Evolutionary conservation across 2,113 vertebrate genomes (phyloP).

Genomic region (Proterorhinus semilunaris): DNA sequence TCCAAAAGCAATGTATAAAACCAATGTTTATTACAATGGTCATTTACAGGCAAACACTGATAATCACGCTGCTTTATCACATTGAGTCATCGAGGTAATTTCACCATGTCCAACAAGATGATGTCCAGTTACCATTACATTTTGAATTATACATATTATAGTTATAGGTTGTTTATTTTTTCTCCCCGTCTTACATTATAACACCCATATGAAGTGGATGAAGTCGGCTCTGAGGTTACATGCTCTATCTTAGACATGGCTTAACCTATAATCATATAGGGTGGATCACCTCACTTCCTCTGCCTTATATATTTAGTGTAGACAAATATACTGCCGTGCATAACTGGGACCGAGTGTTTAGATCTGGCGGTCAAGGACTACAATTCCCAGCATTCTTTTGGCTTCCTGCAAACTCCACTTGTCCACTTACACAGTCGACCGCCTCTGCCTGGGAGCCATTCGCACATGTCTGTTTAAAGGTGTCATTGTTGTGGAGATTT

Average conservation of each 20-base stretch:
- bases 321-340: slow-evolving; percentile 59
- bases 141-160: background rate
- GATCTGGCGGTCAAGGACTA: slow-evolving; percentile 58
- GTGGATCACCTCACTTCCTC: slow-evolving; percentile 64
- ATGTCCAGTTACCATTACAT: no score
- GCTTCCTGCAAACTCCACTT: slow-evolving; percentile 48
- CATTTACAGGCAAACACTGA: background rate
- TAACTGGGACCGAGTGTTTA: slow-evolving; percentile 57
- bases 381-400: slow-evolving; percentile 62
- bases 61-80: background rate
- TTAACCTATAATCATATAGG: slow-evolving; percentile 74
- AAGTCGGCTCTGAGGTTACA: slow-evolving; percentile 33
- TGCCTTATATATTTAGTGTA: slow-evolving; percentile 70
- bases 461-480: slow-evolving; percentile 17
- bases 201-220: slow-evolving; percentile 10
- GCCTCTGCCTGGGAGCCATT: background rate
- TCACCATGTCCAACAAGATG: no score
- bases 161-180: background rate
- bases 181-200: background rate
- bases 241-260: slow-evolving; percentile 31
- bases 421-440: slow-evolving; percentile 24
- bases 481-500: slow-evolving; percentile 30
- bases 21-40: no score
- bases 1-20: no score
- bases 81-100: background rate